A percentile compares a stretch with the other conserved stretches of the same genome.
phyloP scores from a whole-genome alignment of 2,888 invertebrate species.

The Tolmerus cingulatus region DNA sequence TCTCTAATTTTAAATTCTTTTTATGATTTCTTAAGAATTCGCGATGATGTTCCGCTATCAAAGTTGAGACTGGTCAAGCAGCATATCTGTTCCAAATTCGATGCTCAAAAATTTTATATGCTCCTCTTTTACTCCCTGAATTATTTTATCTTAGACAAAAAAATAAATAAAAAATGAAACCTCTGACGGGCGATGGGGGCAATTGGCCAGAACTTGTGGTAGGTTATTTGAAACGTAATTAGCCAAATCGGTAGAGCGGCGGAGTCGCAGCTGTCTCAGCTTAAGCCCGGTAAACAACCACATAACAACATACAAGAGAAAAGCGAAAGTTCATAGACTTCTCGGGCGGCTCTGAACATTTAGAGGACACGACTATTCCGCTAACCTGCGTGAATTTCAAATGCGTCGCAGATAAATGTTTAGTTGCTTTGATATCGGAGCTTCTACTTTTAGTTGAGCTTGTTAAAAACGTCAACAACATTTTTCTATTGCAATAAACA shows the following conservation, averaged over 20 bases:
- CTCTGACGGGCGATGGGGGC: background rate
- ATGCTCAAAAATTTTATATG: background rate
- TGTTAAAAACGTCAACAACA: background rate
- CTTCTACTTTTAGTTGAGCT: background rate
- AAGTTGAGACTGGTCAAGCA: background rate
- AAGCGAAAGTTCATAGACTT: background rate
- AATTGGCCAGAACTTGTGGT: conserved; percentile 23
- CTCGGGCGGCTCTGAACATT: background rate
- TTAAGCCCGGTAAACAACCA: conserved; percentile 4
- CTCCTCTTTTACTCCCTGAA: background rate
- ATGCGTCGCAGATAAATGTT: background rate
- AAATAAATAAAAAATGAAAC: background rate
- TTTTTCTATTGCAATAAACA: background rate
- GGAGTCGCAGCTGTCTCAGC: background rate
- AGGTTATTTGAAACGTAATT: conserved; percentile 38
- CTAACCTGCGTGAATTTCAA: background rate
- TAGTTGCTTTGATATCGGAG: background rate
- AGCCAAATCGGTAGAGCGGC: background rate
- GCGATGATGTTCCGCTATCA: background rate
- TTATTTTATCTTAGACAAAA: background rate
- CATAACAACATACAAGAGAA: background rate
- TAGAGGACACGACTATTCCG: background rate
- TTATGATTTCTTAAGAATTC: background rate
- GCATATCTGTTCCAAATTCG: background rate
- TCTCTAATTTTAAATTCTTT: conserved; percentile 1